Base-by-base conservation (phyloP, 2,797 vertebrate genomes). In the Argentina silus region DNA sequence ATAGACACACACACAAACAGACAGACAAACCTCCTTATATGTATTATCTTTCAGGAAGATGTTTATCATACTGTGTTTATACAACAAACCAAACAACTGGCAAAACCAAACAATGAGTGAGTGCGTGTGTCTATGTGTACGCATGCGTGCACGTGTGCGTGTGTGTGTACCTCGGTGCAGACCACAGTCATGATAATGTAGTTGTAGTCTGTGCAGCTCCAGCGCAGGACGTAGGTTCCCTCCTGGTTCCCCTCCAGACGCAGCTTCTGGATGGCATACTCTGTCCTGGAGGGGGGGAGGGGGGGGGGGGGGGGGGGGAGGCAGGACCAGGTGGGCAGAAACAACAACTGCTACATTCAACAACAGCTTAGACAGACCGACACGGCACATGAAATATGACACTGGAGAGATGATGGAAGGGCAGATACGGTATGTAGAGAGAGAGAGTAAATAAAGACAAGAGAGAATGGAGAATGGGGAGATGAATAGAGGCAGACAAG, bases 141-240 rank as follows among this genome's bases (percentile, higher is more conserved):
- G 50, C 2, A 9, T 11, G 10, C 15, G 50, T 51, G 50, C 2
- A 9, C 10, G 50, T 51, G 50, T 51, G 48, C 14, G 48, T 61
- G 59, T 60, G 23, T 61, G 21, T 60, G 21, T 87, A 98, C 98
- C 97, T 98, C 96, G 48, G 66, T 90, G 85, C 98, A 99, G 43
- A 96, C 95, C 79, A 99, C 98, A 0, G 97, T 99, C 93, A 99
- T 96, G 72, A 99, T 97, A 79, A 99, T 99, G 91, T 95, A 94
- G 84, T 95, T 93, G 36, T 97, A 98, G 79, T 99, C 96, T 0
- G 96, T 98, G 83, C 96, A 97, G 94, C 97, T 99, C 97, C 97
- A 98, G 51, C 98, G 93, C 80, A 99, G 82, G 53, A 99, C 93
- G 0, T 98, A 99, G 77, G 94, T 94, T 0, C 98, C 98, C 51